Percentiles rank a stretch among this genome's conserved stretches.
Evolutionary conservation across 2,113 vertebrate genomes (phyloP).

Genomic region (Corythoichthys intestinalis): DNA sequence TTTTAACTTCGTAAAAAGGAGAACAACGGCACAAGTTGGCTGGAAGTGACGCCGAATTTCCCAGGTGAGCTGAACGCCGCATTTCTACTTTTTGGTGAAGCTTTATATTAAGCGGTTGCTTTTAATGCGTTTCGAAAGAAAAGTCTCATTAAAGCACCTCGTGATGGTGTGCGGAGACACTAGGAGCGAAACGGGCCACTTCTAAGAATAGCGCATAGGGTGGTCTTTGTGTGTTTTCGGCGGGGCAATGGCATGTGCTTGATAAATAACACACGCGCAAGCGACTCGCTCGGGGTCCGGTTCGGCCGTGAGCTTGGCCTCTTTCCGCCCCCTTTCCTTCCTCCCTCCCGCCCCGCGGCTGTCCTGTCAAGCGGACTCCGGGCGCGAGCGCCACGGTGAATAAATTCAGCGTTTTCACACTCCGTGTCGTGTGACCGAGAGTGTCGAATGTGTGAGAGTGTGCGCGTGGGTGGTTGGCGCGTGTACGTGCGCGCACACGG

Average conservation of each 20-base stretch:
- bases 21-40: constrained; percentile 45
- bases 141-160: neutral
- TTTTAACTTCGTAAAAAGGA: constrained; percentile 50
- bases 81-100: neutral
- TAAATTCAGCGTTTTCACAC: constrained; percentile 54
- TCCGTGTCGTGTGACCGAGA: constrained; percentile 37
- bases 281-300: neutral
- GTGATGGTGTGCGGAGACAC: constrained; percentile 39
- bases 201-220: constrained; percentile 72
- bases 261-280: constrained; percentile 58
- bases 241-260: constrained; percentile 68
- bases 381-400: constrained; percentile 24
- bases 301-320: constrained; percentile 52
- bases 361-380: constrained; percentile 35
- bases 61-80: constrained; percentile 56
- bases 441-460: constrained; percentile 11
- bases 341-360: neutral
- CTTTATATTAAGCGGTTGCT: neutral
- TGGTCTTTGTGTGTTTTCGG: constrained; percentile 73
- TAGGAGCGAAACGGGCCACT: constrained; percentile 58
- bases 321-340: neutral
- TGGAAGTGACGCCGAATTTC: constrained; percentile 44
- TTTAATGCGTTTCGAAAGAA: neutral
- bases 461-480: constrained; percentile 14
- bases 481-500: constrained; percentile 57